phyloP scores from a whole-genome alignment of 1,140 invertebrate species.

The Trissolcus basalis region DNA sequence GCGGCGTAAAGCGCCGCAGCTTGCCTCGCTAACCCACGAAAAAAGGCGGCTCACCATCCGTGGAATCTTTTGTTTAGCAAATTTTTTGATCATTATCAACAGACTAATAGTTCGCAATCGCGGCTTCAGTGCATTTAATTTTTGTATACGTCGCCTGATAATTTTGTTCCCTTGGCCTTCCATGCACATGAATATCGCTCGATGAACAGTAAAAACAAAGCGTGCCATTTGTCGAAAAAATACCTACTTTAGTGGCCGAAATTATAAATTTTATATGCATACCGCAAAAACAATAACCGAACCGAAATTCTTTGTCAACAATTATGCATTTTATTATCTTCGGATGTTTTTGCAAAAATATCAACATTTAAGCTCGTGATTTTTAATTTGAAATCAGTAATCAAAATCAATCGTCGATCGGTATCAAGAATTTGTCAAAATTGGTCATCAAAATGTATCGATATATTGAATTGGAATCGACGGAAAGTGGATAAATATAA shows the following conservation, averaged over 20 bases:
- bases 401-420: too few relatives aligned
- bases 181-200: conserved; percentile 64
- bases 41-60: conserved; percentile 74
- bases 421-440: too few relatives aligned
- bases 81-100: conserved; percentile 76
- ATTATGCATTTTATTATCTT: too few relatives aligned
- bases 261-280: too few relatives aligned
- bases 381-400: too few relatives aligned
- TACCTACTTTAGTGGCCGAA: not conserved
- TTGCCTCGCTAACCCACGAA: conserved; percentile 76
- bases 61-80: conserved; percentile 77
- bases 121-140: conserved; percentile 62
- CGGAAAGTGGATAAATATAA: too few relatives aligned
- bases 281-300: too few relatives aligned
- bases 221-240: conserved; percentile 46
- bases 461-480: too few relatives aligned
- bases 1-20: conserved; percentile 67
- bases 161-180: conserved; percentile 62
- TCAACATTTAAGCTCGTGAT: too few relatives aligned
- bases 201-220: conserved; percentile 64
- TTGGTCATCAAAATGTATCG: too few relatives aligned
- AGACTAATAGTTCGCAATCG: conserved; percentile 71
- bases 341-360: too few relatives aligned
- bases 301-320: too few relatives aligned
- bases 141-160: conserved; percentile 56